Conservation (phyloP, 2,888 invertebrate genomes). For the Drosophila multiciliata region DNA sequence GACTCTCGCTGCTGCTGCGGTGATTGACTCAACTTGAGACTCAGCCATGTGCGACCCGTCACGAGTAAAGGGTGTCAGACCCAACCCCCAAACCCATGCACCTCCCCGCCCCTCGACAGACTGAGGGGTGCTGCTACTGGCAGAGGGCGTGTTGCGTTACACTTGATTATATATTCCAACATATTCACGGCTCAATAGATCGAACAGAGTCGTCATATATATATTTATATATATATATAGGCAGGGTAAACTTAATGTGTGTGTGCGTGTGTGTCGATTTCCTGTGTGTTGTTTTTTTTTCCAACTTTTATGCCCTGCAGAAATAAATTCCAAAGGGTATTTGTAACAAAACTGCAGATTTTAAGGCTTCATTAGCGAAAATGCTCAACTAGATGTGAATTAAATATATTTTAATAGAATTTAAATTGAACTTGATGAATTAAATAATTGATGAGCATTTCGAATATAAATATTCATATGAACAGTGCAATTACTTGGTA, state of each 20-base stretch:
- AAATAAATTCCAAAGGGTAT: conserved; percentile 10
- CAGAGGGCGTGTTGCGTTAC: conserved; percentile 62
- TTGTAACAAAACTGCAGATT: neutral
- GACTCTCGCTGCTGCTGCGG: conserved; percentile 10
- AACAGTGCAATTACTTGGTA: conserved; percentile 6
- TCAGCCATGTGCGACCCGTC: conserved; percentile 49
- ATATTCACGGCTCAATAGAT: conserved; percentile 80
- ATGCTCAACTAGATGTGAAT: neutral
- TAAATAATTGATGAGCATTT: neutral
- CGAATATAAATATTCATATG: neutral
- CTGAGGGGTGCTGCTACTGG: conserved; percentile 13
- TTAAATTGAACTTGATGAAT: neutral
- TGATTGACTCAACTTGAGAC: conserved; percentile 60
- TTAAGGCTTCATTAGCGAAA: neutral
- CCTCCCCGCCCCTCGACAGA: conserved; percentile 7
- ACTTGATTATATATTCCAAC: conserved; percentile 81
- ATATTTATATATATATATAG: neutral
- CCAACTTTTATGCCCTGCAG: neutral
- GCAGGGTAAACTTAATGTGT: conserved; percentile 20
- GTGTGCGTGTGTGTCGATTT: conserved; percentile 46
- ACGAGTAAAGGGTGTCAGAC: conserved; percentile 50
- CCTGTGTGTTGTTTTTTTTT: conserved; percentile 28
- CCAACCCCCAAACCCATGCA: conserved; percentile 11
- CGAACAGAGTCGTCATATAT: conserved; percentile 54
- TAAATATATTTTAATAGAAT: neutral